Conservation (phyloP, 2,113 vertebrate genomes). For the Strix uralensis region DNA sequence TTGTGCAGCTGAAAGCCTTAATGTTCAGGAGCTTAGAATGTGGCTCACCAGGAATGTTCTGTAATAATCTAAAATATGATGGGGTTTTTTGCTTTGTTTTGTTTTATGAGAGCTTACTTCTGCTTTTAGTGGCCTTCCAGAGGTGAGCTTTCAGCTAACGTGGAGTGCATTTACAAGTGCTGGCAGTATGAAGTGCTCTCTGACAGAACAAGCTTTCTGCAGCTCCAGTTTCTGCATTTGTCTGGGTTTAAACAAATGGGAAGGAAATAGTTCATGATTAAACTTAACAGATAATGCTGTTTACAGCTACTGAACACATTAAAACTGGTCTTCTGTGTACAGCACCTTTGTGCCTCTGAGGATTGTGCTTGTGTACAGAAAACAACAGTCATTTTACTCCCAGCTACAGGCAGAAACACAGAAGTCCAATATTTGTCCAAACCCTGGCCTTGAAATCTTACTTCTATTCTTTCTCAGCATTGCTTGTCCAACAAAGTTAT, state of each 20-base stretch:
- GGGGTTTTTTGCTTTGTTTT: neutral
- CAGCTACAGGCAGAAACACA: neutral
- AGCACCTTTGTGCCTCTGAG: neutral
- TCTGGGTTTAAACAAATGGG: neutral
- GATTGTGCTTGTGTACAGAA: neutral
- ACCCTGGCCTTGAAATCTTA: neutral
- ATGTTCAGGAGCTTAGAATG: neutral
- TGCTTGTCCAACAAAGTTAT: neutral
- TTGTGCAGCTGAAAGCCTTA: neutral
- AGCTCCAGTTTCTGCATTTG: neutral
- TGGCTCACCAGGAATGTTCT: neutral
- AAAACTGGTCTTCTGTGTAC: neutral
- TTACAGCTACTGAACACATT: neutral
- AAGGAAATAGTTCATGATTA: neutral
- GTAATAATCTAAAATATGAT: neutral
- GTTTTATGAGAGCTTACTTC: neutral
- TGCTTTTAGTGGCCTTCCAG: neutral
- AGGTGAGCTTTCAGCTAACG: neutral
- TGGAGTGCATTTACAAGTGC: neutral
- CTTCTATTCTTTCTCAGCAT: neutral
- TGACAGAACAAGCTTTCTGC: neutral
- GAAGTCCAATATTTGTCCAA: neutral
- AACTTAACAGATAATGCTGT: neutral
- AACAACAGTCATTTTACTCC: neutral
- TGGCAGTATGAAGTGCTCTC: neutral